Conservation (phyloP, 2,888 invertebrate genomes). For the Ligdia adustata region DNA sequence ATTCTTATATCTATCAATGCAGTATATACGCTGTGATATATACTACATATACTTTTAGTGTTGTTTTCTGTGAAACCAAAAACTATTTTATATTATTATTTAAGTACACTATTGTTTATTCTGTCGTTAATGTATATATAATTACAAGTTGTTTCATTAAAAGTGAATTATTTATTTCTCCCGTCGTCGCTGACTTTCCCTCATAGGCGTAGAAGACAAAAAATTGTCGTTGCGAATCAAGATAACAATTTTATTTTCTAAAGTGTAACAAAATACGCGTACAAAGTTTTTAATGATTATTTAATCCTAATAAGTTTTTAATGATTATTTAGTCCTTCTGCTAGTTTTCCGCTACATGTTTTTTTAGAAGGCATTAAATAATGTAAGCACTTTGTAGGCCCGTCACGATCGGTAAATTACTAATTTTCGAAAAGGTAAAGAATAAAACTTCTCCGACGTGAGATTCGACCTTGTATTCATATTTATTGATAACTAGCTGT, state of each 20-base stretch:
- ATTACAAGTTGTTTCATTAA: constrained; percentile 23
- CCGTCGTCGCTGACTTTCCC: constrained; percentile 26
- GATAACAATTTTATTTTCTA: constrained; percentile 10
- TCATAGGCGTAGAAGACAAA: constrained; percentile 12
- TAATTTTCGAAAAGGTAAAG: no score
- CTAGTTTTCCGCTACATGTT: no score
- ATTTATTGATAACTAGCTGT: no score
- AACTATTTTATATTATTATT: constrained; percentile 30
- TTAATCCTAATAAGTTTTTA: no score
- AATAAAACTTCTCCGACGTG: no score
- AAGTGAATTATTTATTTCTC: constrained; percentile 27
- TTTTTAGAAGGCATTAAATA: no score
- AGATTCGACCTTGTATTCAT: no score
- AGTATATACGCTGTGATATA: constrained; percentile 73
- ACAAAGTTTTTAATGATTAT: no score
- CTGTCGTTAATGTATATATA: constrained; percentile 25
- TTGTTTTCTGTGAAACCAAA: constrained; percentile 40
- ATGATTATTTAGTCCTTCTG: no score
- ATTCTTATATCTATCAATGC: no score
- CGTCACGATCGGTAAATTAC: no score
- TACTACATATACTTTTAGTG: constrained; percentile 20
- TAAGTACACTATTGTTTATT: constrained; percentile 23
- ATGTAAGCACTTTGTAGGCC: no score
- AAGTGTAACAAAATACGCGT: constrained; percentile 1
- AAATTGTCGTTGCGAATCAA: constrained; percentile 15